Conservation (phyloP, 2,797 vertebrate species). For the Alauda arvensis region DNA sequence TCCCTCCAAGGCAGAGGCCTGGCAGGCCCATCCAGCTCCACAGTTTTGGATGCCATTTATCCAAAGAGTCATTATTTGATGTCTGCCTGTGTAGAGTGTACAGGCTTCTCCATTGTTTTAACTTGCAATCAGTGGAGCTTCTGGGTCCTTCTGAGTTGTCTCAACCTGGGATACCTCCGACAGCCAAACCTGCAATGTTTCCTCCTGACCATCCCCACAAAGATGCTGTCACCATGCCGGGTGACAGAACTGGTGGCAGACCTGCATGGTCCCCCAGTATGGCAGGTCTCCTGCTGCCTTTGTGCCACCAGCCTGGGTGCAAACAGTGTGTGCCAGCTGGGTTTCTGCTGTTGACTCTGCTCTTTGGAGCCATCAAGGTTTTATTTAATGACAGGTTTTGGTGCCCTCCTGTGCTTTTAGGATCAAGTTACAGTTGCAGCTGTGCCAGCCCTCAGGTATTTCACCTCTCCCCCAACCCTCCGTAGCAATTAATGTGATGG, state of each 20-base stretch:
- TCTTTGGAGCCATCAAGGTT: background rate
- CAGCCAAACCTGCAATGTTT: fast-evolving
- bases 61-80: background rate
- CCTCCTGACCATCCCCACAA: too few relatives aligned
- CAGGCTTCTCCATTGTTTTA: background rate
- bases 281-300: background rate
- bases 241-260: background rate
- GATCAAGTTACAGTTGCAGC: background rate
- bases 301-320: fast-evolving
- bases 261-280: fast-evolving
- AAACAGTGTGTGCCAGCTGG: background rate
- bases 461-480: background rate
- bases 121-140: background rate
- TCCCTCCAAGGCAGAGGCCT: too few relatives aligned
- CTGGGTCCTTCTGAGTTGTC: background rate
- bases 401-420: background rate
- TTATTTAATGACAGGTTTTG: background rate
- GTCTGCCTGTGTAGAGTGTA: background rate
- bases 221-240: background rate
- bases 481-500: background rate
- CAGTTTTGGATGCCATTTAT: background rate
- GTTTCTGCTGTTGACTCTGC: background rate
- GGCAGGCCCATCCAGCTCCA: too few relatives aligned
- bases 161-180: background rate
- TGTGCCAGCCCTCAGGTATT: background rate